These are phyloP conservation scores for Micromussa lordhowensis DNA, from an alignment of 92 coral and sea anemone genomes.

Conservation along the genomic window DNA sequence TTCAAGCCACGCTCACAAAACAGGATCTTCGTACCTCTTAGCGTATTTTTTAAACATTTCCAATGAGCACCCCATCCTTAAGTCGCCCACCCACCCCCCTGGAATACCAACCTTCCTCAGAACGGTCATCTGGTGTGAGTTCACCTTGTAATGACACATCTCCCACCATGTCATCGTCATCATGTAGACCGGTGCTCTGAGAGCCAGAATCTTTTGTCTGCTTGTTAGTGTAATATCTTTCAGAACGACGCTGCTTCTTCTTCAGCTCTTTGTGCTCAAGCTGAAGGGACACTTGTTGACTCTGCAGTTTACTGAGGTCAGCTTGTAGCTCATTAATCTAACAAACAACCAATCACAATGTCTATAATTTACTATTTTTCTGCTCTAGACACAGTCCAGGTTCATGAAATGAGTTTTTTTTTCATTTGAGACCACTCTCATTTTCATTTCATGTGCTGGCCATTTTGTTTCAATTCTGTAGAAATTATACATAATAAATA, in stretches of 20 bases:
- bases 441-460: too few species aligned
- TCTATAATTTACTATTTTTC: background rate
- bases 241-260: slow-evolving; percentile 96
- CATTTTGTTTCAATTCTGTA: too few species aligned
- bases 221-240: slow-evolving; percentile 89
- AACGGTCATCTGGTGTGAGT: slow-evolving; percentile 23
- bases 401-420: too few species aligned
- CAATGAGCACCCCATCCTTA: too few species aligned
- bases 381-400: background rate
- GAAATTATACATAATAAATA: too few species aligned
- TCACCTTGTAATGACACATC: slow-evolving; percentile 46
- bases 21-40: too few species aligned
- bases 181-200: slow-evolving; percentile 55
- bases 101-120: slow-evolving; percentile 48
- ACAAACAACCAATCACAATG: background rate
- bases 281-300: slow-evolving; percentile 74
- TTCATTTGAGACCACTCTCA: too few species aligned
- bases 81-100: too few species aligned
- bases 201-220: slow-evolving; percentile 71
- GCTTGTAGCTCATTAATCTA: slow-evolving; percentile 74
- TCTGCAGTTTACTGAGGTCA: slow-evolving; percentile 75
- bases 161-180: slow-evolving; percentile 63
- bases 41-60: too few species aligned
- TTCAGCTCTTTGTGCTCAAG: slow-evolving; percentile 90
- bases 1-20: too few species aligned